Evolutionary conservation across 2,113 vertebrate species (phyloP), one percentile per base, ranked within the genome.

Genomic region (Ornithorhynchus anatinus): DNA sequence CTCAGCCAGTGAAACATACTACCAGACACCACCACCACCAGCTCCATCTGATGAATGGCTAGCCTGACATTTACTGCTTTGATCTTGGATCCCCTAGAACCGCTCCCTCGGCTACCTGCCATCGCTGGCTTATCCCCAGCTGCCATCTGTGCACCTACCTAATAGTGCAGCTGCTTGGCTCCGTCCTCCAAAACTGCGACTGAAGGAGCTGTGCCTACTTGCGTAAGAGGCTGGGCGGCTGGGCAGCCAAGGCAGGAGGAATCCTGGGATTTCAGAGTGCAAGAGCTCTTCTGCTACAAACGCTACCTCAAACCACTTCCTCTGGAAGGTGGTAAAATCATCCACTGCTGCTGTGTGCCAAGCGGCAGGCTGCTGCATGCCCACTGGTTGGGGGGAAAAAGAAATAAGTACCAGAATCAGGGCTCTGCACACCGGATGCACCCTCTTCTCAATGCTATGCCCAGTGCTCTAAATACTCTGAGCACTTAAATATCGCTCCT

Each of bases 161-260:
- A 99, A 92, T 69, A 99, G 91, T 20, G 97, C 97, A 3, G 97
- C 97, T 37, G 97, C 96, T 91, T 99, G 98, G 93, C 97, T 99
- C 90, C 97, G 96, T 86, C 97, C 97, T 89, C 98, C 98, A 74
- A 99, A 99, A 91, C 98, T 99, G 93, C 97, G 96, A 92, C 98
- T 99, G 91, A 99, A 99, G 91, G 98, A 99, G 91, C 97, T 99
- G 92, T 99, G 97, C 88, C 98, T 95, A 94, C 98, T 99, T 88
- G 97, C 97, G 47, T 99, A 99, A 80, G 97, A 99, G 60, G 98
- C 96, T 0, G 97, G 97, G 76, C 98, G 94, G 84, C 98, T 99
- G 75, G 98, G 97, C 72, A 99, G 89, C 97, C 97, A 97, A 22
- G 97, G 98, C 86, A 99, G 86, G 19, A 99, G 90, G 81, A 99